Conservation (phyloP, 2,797 vertebrate genomes). For the Acrossocheilus wenchowensis region DNA sequence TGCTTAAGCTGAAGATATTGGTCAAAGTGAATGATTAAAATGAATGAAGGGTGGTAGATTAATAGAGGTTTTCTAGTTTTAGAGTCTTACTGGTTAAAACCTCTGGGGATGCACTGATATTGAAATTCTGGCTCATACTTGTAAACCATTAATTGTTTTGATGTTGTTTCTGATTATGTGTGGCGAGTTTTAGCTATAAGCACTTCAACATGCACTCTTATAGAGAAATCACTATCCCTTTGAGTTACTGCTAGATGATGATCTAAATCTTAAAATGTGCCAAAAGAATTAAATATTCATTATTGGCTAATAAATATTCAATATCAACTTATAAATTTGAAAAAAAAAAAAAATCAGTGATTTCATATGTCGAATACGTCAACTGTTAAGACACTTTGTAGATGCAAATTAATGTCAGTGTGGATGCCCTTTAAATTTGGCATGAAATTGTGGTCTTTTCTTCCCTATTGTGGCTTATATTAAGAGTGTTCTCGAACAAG, state of each 20-base stretch:
- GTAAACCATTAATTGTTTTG: not conserved
- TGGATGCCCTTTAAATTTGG: not conserved
- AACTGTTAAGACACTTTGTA: not conserved
- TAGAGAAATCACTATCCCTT: not conserved
- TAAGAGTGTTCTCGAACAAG: not conserved
- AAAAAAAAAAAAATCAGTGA: not conserved
- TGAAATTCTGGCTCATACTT: not conserved
- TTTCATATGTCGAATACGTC: not conserved
- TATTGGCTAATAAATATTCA: not conserved
- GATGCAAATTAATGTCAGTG: not conserved
- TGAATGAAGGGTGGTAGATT: not conserved
- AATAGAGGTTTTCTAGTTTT: not conserved
- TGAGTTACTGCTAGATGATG: conserved; percentile 1
- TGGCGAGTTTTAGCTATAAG: not conserved
- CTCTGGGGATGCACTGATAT: not conserved
- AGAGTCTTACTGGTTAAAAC: conserved; percentile 1
- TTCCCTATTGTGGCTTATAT: not conserved
- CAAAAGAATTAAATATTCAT: not conserved
- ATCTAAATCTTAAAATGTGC: conserved; percentile 4
- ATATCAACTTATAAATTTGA: not conserved
- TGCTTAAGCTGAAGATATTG: not conserved
- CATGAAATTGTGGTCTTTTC: not conserved
- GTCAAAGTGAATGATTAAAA: not conserved
- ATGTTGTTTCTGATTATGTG: not conserved
- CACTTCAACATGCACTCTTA: not conserved